These are phyloP conservation scores for Barbus barbus DNA, from an alignment of 2,113 vertebrate genomes.

Conservation along the genomic window DNA sequence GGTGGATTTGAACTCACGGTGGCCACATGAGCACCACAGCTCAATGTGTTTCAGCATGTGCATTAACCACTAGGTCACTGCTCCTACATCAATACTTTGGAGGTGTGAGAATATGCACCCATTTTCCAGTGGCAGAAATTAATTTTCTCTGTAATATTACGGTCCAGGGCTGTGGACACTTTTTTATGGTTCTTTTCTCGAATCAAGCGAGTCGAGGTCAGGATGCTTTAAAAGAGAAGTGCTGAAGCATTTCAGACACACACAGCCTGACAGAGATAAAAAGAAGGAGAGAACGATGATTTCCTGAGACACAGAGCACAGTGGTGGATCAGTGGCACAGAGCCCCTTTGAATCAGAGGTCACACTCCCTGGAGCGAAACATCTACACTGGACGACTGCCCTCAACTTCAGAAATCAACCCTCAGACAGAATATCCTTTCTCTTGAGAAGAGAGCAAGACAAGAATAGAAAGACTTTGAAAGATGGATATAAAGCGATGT, in stretches of 20 bases:
- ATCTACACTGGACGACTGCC: background rate
- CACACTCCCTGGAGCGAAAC: background rate
- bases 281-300: background rate
- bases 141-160: background rate
- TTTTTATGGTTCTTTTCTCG: background rate
- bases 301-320: slow-evolving; percentile 6
- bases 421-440: background rate
- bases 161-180: background rate
- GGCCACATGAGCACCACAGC: background rate
- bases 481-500: background rate
- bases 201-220: background rate
- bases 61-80: background rate
- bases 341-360: background rate
- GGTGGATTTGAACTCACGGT: background rate
- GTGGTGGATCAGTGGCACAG: background rate
- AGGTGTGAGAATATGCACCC: background rate
- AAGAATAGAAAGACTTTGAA: background rate
- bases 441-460: background rate
- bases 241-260: background rate
- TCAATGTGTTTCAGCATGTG: background rate
- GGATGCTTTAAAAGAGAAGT: background rate
- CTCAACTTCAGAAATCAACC: background rate
- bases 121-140: background rate
- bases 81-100: background rate
- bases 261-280: slow-evolving; percentile 14